These are phyloP conservation scores for Antheraea assamensis DNA, from an alignment of 2,888 invertebrate genomes.

Conservation along the genomic window DNA sequence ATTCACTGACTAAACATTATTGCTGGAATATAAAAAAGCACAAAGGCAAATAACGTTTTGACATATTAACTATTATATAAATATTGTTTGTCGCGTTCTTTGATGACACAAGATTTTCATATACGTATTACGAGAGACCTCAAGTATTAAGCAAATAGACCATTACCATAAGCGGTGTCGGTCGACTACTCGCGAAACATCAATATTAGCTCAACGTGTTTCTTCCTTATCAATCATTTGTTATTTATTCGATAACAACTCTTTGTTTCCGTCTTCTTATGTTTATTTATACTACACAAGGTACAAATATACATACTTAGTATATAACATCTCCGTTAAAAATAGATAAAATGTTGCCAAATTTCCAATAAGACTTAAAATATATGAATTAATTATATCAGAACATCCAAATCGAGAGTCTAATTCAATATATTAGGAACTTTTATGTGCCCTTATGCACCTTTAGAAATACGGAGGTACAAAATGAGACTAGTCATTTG, in stretches of 20 bases:
- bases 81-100: slow-evolving; percentile 9
- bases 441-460: no score
- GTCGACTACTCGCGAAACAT: slow-evolving; percentile 23
- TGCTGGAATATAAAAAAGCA: not conserved
- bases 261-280: not conserved
- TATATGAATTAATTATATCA: not conserved
- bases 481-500: no score
- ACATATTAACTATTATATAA: not conserved
- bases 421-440: not conserved
- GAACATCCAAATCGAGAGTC: not conserved
- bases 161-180: not conserved
- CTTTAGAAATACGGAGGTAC: no score
- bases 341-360: not conserved
- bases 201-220: slow-evolving; percentile 44
- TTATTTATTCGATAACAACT: slow-evolving; percentile 12
- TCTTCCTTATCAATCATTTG: slow-evolving; percentile 25
- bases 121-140: not conserved
- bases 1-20: not conserved
- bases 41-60: not conserved
- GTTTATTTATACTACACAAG: not conserved
- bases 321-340: not conserved
- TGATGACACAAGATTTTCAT: slow-evolving; percentile 11
- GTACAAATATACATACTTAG: not conserved
- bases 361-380: not conserved
- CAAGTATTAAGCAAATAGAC: not conserved